These are phyloP conservation scores for Cossypha dichroa DNA, from an alignment of 2,797 vertebrate species.

Conservation along the genomic window DNA sequence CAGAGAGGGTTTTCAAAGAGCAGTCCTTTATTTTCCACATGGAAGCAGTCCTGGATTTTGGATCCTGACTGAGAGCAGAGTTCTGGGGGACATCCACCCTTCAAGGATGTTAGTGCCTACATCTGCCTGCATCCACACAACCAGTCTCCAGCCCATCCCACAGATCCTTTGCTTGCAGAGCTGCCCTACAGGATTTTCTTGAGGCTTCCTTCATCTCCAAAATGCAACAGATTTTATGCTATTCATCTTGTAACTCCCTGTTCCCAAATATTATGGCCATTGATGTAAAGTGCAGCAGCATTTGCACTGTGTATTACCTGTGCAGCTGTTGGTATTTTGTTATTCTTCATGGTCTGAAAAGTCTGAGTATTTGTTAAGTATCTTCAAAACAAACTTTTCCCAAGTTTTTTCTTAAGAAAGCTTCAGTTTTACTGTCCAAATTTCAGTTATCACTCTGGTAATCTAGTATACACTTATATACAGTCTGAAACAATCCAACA, in stretches of 20 bases:
- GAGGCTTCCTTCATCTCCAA: background rate
- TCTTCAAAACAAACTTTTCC: background rate
- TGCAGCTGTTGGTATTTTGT: background rate
- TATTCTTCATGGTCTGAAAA: background rate
- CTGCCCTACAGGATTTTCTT: background rate
- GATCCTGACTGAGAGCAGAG: background rate
- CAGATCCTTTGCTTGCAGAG: fast-evolving
- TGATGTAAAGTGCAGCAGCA: background rate
- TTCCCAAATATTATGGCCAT: background rate
- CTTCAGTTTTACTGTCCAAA: background rate
- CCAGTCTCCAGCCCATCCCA: background rate
- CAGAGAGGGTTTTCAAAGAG: background rate
- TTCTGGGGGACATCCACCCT: background rate
- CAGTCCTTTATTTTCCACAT: background rate
- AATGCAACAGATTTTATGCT: background rate
- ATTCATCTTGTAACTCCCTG: fast-evolving
- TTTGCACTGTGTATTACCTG: background rate
- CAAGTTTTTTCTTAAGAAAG: background rate
- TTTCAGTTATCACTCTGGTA: background rate
- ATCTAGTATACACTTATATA: background rate
- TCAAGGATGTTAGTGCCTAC: background rate
- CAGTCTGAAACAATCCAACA: background rate
- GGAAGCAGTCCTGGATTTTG: background rate
- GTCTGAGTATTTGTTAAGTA: background rate
- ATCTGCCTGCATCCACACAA: background rate